A percentile compares a stretch with the other conserved stretches of the same genome.
phyloP scores from a whole-genome alignment of 2,888 invertebrate genomes.

The Eupithecia subfuscata region DNA sequence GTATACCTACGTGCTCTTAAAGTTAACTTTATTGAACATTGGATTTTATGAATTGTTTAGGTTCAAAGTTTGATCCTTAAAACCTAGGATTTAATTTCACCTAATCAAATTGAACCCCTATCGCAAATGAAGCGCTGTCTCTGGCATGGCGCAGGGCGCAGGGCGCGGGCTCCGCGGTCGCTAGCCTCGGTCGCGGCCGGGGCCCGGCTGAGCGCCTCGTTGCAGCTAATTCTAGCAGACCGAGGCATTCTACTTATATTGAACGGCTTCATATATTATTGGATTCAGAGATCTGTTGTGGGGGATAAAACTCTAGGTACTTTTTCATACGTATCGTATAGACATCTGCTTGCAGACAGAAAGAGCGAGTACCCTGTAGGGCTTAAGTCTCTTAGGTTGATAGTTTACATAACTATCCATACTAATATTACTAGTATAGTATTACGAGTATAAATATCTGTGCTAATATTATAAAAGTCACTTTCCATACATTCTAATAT shows the following conservation, averaged over 20 bases:
- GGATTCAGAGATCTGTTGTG: not conserved
- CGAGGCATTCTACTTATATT: not conserved
- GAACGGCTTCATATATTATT: not conserved
- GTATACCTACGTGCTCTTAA: not conserved
- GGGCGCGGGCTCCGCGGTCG: not conserved
- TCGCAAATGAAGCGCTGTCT: not conserved
- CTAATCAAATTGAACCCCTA: not conserved
- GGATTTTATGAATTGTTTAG: not conserved
- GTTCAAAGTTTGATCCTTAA: not conserved
- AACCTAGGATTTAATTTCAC: not conserved
- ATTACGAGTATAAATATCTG: too few species aligned
- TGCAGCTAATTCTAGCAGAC: not conserved
- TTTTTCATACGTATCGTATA: too few species aligned
- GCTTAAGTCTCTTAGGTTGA: not conserved
- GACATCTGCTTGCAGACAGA: too few species aligned
- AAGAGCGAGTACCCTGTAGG: not conserved
- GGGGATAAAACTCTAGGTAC: not conserved
- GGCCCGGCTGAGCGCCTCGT: not conserved
- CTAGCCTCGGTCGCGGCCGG: not conserved
- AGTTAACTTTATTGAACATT: not conserved
- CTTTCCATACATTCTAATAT: too few species aligned
- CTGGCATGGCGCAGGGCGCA: not conserved
- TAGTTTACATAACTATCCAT: too few species aligned
- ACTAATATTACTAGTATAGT: too few species aligned
- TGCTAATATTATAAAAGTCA: too few species aligned